phyloP scores from a whole-genome alignment of 2,888 invertebrate species.

The Pseudeuparius sepicola region DNA sequence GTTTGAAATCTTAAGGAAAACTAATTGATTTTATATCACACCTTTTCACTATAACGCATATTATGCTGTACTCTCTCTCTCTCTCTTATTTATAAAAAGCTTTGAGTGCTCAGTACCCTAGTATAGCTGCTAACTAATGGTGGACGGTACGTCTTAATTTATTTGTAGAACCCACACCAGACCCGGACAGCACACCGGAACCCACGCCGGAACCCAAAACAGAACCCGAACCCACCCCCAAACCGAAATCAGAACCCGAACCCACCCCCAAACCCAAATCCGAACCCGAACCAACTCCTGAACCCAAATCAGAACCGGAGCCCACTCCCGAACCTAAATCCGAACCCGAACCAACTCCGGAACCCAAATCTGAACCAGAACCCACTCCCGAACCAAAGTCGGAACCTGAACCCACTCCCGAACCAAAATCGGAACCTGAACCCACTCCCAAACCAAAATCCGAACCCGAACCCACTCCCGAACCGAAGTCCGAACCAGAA shows the following conservation, averaged over 20 bases:
- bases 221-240: conserved; percentile 32
- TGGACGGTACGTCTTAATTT: too few relatives aligned
- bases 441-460: conserved; percentile 38
- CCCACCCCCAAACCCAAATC: conserved; percentile 8
- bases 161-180: too few relatives aligned
- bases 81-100: too few relatives aligned
- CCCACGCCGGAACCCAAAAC: conserved; percentile 39
- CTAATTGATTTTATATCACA: too few relatives aligned
- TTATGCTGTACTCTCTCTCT: too few relatives aligned
- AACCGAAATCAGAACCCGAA: conserved; percentile 30
- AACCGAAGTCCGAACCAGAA: conserved; percentile 34
- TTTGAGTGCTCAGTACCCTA: too few relatives aligned
- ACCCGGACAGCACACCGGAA: conserved; percentile 34
- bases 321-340: conserved; percentile 26
- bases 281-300: conserved; percentile 28
- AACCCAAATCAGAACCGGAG: conserved; percentile 36
- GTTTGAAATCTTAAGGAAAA: too few relatives aligned
- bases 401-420: conserved; percentile 35
- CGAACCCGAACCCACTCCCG: conserved; percentile 30
- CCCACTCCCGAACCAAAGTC: conserved; percentile 38
- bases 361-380: conserved; percentile 36
- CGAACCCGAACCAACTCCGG: conserved; percentile 34
- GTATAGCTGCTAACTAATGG: too few relatives aligned
- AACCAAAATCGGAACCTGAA: conserved; percentile 36
- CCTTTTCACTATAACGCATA: too few relatives aligned